Evolutionary conservation across 2,113 vertebrate species (phyloP), one percentile per base, ranked within the genome.

Genomic region (Tachycineta bicolor): DNA sequence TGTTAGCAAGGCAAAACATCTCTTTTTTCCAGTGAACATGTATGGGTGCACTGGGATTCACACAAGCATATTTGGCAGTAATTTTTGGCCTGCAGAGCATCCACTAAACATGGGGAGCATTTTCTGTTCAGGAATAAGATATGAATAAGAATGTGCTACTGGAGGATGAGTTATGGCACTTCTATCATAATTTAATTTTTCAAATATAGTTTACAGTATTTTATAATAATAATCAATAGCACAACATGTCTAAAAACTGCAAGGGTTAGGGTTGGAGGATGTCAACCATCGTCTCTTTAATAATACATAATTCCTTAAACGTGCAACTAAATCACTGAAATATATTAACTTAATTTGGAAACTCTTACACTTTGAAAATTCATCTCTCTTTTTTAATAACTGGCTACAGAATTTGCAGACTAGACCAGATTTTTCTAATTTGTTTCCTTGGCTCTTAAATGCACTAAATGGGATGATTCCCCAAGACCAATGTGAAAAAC

Each of bases 71-170:
- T 89, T 60, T 96, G 96, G 93, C 94, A 97, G 82, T 83, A 90
- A 86, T 96, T 92, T 77, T 95, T 96, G 95, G 96, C 89, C 94
- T 89, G 87, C 68, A 88, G 76, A 93, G 56, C 82, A 81, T 86
- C 65, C 50, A 49, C 39, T 60, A 81, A 91, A 86, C 75, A 83
- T 60, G 64, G 92, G 68, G 79, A 90, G 76, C 26, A 78, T 86
- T 90, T 91, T 88, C 60, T 89, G 50, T 70, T 90, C 68, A 78
- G 92, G 60, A 96, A 87, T 81, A 96, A 71, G 79, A 92, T 58
- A 68, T 60, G 88, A 96, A 92, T 88, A 90, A 67, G 39, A 92
- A 95, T 67, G 58, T 68, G 52, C 31, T 93, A 31, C 56, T n/a
- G 16, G 33, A 93, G 26, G 59, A 96, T 60, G 47, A 71, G 68